Evolutionary conservation across 2,888 invertebrate genomes (phyloP).

Genomic region (Abrostola tripartita): DNA sequence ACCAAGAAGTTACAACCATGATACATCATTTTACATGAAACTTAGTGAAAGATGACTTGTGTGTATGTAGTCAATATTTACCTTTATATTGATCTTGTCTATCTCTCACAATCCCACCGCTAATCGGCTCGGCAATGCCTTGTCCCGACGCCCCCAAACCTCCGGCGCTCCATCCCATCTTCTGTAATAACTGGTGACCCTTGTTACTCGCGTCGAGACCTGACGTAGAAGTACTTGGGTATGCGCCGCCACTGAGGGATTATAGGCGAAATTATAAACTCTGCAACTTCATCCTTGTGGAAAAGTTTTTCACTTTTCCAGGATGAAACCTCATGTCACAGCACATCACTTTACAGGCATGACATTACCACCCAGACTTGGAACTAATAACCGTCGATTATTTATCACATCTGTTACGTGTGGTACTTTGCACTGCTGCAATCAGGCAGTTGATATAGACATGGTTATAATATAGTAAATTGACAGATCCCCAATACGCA

Average conservation of each 20-base stretch:
- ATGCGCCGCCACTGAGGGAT: slow-evolving; percentile 59
- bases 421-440: no score
- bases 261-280: neutral
- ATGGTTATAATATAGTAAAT: no score
- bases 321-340: no score
- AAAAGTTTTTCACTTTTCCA: no score
- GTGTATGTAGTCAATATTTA: slow-evolving; percentile 49
- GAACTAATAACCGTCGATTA: no score
- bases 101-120: slow-evolving; percentile 96
- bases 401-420: no score
- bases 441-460: no score
- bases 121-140: slow-evolving; percentile 98
- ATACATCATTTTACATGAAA: neutral
- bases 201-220: slow-evolving; percentile 97
- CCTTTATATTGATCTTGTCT: slow-evolving; percentile 96
- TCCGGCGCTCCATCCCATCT: slow-evolving; percentile 99
- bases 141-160: slow-evolving; percentile 98
- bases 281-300: no score
- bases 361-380: no score
- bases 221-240: slow-evolving; percentile 81
- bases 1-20: neutral
- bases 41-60: neutral
- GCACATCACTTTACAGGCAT: no score
- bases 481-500: no score
- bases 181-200: slow-evolving; percentile 98